phyloP scores from a whole-genome alignment of 2,113 vertebrate species.

The Grus americana region DNA sequence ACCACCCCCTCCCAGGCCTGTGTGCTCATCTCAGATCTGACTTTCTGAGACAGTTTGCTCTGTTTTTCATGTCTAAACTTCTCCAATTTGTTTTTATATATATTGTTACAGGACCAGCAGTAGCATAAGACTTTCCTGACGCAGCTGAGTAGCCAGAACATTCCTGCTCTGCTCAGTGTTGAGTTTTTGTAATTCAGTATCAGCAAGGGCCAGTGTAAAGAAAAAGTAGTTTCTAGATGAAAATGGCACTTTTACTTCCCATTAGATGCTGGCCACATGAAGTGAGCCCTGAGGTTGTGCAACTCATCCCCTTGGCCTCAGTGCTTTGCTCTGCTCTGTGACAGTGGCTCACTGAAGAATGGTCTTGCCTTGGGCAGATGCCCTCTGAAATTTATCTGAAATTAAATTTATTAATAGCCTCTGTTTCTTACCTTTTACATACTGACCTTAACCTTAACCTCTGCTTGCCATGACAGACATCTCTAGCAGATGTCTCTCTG shows the following conservation, averaged over 20 bases:
- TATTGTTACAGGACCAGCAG: not conserved
- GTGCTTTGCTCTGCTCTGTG: not conserved
- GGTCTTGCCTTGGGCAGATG: not conserved
- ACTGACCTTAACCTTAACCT: not conserved
- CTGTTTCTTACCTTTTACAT: not conserved
- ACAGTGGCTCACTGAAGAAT: not conserved
- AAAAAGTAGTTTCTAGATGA: not conserved
- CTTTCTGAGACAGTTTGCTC: not conserved
- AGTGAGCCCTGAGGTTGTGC: not conserved
- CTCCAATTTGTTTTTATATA: not conserved
- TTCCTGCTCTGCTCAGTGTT: not conserved
- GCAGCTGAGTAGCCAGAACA: not conserved
- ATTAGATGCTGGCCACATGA: not conserved
- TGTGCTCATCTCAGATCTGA: not conserved
- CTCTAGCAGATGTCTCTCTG: not conserved
- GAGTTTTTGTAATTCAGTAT: not conserved
- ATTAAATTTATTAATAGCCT: not conserved
- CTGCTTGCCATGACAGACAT: not conserved
- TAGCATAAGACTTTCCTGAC: not conserved
- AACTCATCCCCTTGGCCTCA: not conserved
- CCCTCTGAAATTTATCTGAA: not conserved
- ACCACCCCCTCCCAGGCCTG: not conserved
- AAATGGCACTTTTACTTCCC: not conserved
- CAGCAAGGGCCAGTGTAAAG: not conserved
- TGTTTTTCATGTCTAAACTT: not conserved